phyloP scores from a whole-genome alignment of 1,140 invertebrate genomes.

The Battus philenor region DNA sequence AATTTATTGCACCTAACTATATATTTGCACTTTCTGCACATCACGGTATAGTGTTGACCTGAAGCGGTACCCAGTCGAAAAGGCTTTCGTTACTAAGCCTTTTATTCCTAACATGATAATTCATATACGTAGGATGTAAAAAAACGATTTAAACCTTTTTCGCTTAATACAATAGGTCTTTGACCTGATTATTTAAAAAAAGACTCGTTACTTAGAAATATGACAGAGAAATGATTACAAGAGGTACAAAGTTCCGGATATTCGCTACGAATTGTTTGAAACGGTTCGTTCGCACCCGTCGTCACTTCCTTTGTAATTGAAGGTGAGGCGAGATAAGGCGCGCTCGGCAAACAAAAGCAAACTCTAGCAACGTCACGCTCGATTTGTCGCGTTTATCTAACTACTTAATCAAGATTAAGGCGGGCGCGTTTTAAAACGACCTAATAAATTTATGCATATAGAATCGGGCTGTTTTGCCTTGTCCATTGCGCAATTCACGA shows the following conservation, averaged over 20 bases:
- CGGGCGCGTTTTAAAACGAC: slow-evolving; percentile 19
- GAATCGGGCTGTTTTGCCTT: neutral
- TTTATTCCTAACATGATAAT: no score
- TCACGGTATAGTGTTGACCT: no score
- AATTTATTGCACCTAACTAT: no score
- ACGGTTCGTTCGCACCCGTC: neutral
- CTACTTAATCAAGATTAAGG: slow-evolving; percentile 45
- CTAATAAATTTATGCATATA: slow-evolving; percentile 31
- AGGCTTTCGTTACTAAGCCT: no score
- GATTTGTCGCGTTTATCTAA: slow-evolving; percentile 41
- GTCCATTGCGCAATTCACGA: no score
- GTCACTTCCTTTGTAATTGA: slow-evolving; percentile 1
- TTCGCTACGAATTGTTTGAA: neutral
- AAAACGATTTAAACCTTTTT: neutral
- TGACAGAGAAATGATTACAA: no score
- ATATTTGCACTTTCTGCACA: no score
- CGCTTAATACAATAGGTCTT: neutral
- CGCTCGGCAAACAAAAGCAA: slow-evolving; percentile 19
- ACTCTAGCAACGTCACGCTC: slow-evolving; percentile 9
- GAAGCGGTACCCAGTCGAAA: no score
- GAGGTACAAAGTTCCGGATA: neutral
- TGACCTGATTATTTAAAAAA: neutral
- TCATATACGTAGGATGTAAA: no score
- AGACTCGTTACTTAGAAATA: no score
- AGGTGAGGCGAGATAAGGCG: slow-evolving; percentile 13